Base-by-base conservation (phyloP, 2,888 invertebrate genomes). In the Kryphioiulus occultus region DNA sequence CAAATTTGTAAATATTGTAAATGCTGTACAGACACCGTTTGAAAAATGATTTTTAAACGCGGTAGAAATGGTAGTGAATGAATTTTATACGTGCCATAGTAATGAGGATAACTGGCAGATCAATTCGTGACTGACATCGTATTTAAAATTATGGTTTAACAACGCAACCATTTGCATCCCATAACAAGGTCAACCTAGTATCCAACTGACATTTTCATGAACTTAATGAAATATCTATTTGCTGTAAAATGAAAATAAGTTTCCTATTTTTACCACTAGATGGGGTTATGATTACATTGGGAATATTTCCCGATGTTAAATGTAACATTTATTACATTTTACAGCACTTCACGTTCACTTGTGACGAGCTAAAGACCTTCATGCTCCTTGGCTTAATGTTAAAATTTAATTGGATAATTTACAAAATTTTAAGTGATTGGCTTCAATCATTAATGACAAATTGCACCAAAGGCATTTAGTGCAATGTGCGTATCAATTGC, bases 1-100 rank as follows among this genome's bases (percentile, higher is more conserved):
- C 7, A n/a, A 7, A 59, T n/a, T 68, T 68, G 68, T 68, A 68
- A 26, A 68, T 68, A 68, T 68, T 68, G 68, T 68, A 68, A 68
- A 68, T 68, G 68, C 12, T 68, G 68, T 68, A 68, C 68, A 59
- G 59, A 59, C 19, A 59, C 59, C 3, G 19, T 59, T 59, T 22
- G 3, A 26, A 68, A 68, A 68, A 68, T 68, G 22, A 26, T n/a
- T 68, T 68, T 68, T 68, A 68, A 68, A 68, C 22, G 68, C 26
- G 68, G 68, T 68, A 68, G 15, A 15, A 47, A 47, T 47, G 47
- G 15, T 47, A 47, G 9, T 22, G 68, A 68, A 68, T 68, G 68
- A 68, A 9, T 68, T 26, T 26, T 26, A 68, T 68, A 68, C 12
- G 68, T 68, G 68, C 68, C 68, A 68, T 68, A 68, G 26, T 68